phyloP scores from a whole-genome alignment of 2,797 vertebrate species.

The Choloepus didactylus region DNA sequence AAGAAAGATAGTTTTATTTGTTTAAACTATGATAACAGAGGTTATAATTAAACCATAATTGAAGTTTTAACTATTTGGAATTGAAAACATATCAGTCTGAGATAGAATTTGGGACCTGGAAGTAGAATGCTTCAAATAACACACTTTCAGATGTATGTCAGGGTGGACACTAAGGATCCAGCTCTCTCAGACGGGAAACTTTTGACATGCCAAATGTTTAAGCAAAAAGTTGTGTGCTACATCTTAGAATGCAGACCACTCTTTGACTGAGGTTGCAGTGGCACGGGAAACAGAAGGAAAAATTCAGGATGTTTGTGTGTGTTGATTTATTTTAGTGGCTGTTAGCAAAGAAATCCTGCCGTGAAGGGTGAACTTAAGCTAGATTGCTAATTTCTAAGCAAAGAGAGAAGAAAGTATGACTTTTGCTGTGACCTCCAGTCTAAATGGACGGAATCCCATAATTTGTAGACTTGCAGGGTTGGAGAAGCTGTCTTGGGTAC shows the following conservation, averaged over 20 bases:
- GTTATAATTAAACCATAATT: slow-evolving; percentile 23
- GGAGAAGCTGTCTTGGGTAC: slow-evolving; percentile 23
- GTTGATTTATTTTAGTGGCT: slow-evolving; percentile 49
- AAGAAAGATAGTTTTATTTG: slow-evolving; percentile 27
- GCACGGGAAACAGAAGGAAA: slow-evolving; percentile 32
- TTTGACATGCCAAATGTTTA: slow-evolving; percentile 3
- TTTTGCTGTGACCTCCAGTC: slow-evolving; percentile 16
- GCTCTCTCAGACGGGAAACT: background rate
- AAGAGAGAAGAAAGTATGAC: background rate
- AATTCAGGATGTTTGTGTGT: slow-evolving; percentile 56
- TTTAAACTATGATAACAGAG: background rate
- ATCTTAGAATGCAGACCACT: background rate
- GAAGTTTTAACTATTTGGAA: background rate
- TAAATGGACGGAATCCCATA: background rate
- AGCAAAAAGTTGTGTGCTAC: background rate
- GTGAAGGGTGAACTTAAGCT: background rate
- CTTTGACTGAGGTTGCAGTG: background rate
- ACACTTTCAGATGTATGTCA: background rate
- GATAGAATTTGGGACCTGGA: slow-evolving; percentile 10
- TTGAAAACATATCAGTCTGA: background rate
- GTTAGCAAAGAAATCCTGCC: slow-evolving; percentile 36
- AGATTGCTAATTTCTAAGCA: slow-evolving; percentile 32
- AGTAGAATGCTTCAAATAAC: background rate
- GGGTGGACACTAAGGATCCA: background rate
- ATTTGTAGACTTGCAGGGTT: slow-evolving; percentile 34